Percentiles rank a stretch among this genome's conserved stretches.
These are phyloP conservation scores for Amazona ochrocephala DNA, from an alignment of 2,797 vertebrate genomes.

Conservation along the genomic window DNA sequence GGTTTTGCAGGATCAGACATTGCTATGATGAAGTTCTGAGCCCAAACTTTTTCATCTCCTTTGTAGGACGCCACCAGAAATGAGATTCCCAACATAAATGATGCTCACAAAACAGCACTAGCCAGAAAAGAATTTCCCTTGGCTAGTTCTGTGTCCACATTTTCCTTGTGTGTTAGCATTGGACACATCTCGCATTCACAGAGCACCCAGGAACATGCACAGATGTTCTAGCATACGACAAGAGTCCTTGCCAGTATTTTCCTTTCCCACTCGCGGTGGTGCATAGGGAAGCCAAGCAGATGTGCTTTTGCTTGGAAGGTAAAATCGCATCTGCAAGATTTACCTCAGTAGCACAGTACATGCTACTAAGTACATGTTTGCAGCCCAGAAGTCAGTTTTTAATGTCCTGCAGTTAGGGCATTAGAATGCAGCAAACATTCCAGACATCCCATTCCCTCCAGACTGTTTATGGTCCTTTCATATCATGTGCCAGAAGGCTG, in stretches of 20 bases:
- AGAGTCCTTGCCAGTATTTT: constrained; percentile 38
- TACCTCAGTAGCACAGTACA: constrained; percentile 30
- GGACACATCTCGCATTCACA: neutral
- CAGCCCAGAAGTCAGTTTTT: constrained; percentile 58
- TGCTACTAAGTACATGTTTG: constrained; percentile 5
- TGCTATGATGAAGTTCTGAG: constrained; percentile 25
- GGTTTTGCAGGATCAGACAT: neutral
- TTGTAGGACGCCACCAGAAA: neutral
- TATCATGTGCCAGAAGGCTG: constrained; percentile 58
- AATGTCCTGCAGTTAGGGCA: constrained; percentile 66
- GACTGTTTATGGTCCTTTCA: constrained; percentile 68
- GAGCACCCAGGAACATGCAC: constrained; percentile 44
- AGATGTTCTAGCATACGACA: neutral
- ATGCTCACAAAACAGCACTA: neutral
- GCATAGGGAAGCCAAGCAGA: constrained; percentile 54
- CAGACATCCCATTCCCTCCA: constrained; percentile 63
- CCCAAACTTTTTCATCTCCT: constrained; percentile 49
- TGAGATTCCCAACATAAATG: neutral
- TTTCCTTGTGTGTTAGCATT: constrained; percentile 7
- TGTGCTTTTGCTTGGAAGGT: constrained; percentile 73
- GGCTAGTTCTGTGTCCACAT: neutral
- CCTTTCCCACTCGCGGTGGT: neutral
- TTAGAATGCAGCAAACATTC: constrained; percentile 51
- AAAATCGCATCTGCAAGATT: constrained; percentile 67
- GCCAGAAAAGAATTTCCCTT: neutral